Evolutionary conservation across 30 jellyfish, hydroid and myxozoan genomes (phyloP).

Genomic region (Aurelia coerulea): DNA sequence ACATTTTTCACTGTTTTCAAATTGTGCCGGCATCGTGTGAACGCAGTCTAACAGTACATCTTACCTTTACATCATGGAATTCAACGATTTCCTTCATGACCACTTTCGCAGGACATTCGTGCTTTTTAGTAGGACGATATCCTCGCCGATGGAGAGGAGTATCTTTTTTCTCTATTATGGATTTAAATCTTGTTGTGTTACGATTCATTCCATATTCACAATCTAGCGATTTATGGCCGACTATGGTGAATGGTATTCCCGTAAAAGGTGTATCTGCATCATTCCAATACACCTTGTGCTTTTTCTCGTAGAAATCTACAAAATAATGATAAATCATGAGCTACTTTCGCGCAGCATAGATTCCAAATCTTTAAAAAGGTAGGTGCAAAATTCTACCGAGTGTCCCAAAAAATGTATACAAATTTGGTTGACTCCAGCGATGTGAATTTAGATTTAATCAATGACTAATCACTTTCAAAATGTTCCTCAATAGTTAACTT

Average conservation of each 20-base stretch:
- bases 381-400: too few species aligned
- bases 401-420: too few species aligned
- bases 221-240: slow-evolving; percentile 33
- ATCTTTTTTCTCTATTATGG: background rate
- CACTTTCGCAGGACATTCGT: slow-evolving; percentile 36
- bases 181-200: background rate
- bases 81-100: slow-evolving; percentile 27
- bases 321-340: background rate
- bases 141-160: background rate
- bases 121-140: slow-evolving; percentile 12
- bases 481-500: too few species aligned
- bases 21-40: too few species aligned
- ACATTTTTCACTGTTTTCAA: too few species aligned
- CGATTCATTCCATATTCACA: slow-evolving; percentile 63
- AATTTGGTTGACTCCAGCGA: too few species aligned
- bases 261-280: slow-evolving; percentile 26
- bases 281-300: slow-evolving; percentile 64
- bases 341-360: too few species aligned
- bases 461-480: too few species aligned
- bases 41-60: background rate
- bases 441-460: too few species aligned
- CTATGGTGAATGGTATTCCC: slow-evolving; percentile 39
- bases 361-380: too few species aligned
- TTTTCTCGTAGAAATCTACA: slow-evolving; percentile 24
- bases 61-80: slow-evolving; percentile 59